Evolutionary conservation across 2,888 invertebrate species (phyloP), one percentile per base, ranked within the genome.

Genomic region (Andrena hattorfiana): DNA sequence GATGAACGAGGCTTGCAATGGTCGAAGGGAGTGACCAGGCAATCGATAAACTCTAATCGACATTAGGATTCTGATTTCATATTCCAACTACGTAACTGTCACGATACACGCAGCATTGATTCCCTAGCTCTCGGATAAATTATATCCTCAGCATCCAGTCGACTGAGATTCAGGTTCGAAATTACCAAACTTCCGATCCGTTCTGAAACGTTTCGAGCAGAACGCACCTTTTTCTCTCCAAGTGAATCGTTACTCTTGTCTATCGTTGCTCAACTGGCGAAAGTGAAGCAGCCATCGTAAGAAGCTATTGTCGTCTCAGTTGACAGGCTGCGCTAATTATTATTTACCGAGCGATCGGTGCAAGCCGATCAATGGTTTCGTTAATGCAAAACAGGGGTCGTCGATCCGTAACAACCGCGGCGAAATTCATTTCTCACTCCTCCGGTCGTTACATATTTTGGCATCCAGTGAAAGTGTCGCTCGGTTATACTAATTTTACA

Each of bases 351-450:
- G 69, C 63, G 28, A 13, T 51, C 74, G 56, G 13, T 26, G n/a
- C 60, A 20, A 73, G 30, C 49, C 59, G 79, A 77, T 67, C 54
- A 13, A 26, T 48, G 28, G 62, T 77, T 77, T 64, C 67, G 54
- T 73, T 62, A 67, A 66, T 23, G 20, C 32, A 28, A 67, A 71
- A 67, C 54, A 42, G 26, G n/a, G 51, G 48, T 73, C 59, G n/a
- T 26, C 13, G 69, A 26, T 51, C 71, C 42, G 20, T 20, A 42
- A 62, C 28, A 66, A 71, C 71, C 64, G 66, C 7, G 62, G 20
- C 75, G 32, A 76, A 42, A 78, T 84, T 60, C 73, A 79, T 84
- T 84, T 80, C 80, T 48, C 70, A 73, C 77, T 63, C 26, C 64
- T 63, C n/a, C 54, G 71, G 30, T 70, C 63, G 32, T 71, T 8